Evolutionary conservation across 2,797 vertebrate species (phyloP).

Genomic region (Sylvia borin): DNA sequence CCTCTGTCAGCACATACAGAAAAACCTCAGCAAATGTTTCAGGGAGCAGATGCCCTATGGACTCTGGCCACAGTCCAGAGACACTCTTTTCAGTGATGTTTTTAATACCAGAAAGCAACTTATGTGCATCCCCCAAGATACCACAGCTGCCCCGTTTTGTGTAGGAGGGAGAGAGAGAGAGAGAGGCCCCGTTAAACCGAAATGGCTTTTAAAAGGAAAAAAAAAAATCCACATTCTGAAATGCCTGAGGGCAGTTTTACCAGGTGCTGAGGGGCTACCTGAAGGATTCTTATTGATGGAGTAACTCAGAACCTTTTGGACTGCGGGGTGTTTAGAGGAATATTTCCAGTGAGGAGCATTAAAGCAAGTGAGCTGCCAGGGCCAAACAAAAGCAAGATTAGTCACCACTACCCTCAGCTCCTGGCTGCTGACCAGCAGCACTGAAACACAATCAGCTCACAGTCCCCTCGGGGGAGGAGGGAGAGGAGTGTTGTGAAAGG

Average conservation of each 20-base stretch:
- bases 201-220: background rate
- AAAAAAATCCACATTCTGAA: background rate
- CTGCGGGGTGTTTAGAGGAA: background rate
- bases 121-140: background rate
- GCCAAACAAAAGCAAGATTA: slow-evolving; percentile 16
- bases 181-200: background rate
- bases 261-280: background rate
- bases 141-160: background rate
- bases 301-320: background rate
- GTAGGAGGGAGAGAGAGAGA: background rate
- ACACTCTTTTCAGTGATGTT: background rate
- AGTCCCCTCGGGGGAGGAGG: background rate
- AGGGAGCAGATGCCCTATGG: slow-evolving; percentile 3
- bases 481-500: background rate
- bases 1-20: background rate
- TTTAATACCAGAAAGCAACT: background rate
- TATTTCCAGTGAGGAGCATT: background rate
- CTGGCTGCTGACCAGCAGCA: background rate
- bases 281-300: background rate
- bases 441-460: slow-evolving; percentile 12
- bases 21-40: background rate
- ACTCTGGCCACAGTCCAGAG: background rate
- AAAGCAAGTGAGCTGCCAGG: background rate
- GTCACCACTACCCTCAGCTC: background rate
- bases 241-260: background rate